Evolutionary conservation across 2,888 invertebrate species (phyloP), one percentile per base, ranked within the genome.

Genomic region (Ophioninae sp.): DNA sequence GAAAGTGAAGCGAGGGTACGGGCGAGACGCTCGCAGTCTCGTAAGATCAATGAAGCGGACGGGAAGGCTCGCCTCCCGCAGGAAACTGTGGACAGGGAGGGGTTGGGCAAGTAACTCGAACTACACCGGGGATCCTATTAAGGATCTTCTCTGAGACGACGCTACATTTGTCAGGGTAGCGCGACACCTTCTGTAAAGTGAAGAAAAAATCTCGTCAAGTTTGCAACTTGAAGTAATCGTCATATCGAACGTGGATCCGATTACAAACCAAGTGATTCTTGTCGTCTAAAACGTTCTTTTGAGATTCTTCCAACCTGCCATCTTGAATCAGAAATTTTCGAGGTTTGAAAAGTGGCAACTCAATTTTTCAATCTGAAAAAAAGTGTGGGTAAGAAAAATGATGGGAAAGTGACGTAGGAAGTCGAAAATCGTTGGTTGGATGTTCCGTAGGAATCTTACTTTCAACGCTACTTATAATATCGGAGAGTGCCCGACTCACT

Each of bases 11-110:
- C 17, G 13, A 17, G 17, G 50, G 50, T 1, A 13, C 6, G 50
- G 50, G 13, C 17, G 50, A 50, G 17, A 50, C 50, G 50, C 50
- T 50, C 17, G 50, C 50, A 50, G 17, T 17, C 50, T 50, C 50
- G 50, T 50, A 50, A 50, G 50, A 50, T 50, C 50, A 50, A 50
- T 50, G 50, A 50, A 50, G 50, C 50, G 50, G 50, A 50, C 50
- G 50, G 50, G 50, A 50, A 50, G 50, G 13, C 50, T 50, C 50
- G 50, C 50, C 17, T 50, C 50, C 0, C 50, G 50, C 50, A 50
- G 50, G 50, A 50, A 50, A 50, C 50, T 17, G 50, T 17, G 50
- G 50, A 50, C 50, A 13, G 50, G 50, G 17, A 50, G 50, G 50
- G 50, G 50, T 17, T 50, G 50, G 50, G 50, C 50, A 50, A 50